Conservation (phyloP, 2,113 vertebrate genomes). For the Neotragus moschatus region DNA sequence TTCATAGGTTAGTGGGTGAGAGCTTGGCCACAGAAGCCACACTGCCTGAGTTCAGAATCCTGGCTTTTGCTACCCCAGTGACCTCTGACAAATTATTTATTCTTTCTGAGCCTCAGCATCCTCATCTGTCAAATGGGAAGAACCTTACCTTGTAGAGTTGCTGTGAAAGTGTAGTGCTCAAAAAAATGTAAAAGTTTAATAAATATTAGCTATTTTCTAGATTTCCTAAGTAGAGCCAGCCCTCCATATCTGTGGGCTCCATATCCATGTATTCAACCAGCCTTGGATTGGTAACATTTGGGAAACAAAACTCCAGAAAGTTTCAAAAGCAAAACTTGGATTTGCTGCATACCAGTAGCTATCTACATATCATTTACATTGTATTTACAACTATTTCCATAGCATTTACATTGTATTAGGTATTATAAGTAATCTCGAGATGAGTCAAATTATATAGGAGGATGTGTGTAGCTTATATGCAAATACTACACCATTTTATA, state of each 20-base stretch:
- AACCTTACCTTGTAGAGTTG: not conserved
- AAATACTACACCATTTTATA: not conserved
- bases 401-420: not conserved
- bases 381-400: not conserved
- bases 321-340: not conserved
- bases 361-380: not conserved
- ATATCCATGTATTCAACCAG: not conserved
- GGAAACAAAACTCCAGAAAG: not conserved
- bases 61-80: not conserved
- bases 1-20: not conserved
- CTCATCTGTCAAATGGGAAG: not conserved
- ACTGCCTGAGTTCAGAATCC: not conserved
- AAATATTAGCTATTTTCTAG: not conserved
- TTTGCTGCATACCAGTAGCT: not conserved
- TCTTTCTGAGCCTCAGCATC: not conserved
- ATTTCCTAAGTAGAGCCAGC: not conserved
- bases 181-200: not conserved
- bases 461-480: not conserved
- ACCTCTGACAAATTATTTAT: not conserved
- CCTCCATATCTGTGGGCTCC: not conserved
- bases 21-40: not conserved
- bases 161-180: not conserved
- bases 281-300: not conserved
- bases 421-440: not conserved
- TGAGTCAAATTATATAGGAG: not conserved